These are phyloP conservation scores for Pedionomus torquatus DNA, from an alignment of 2,113 vertebrate genomes.

Conservation along the genomic window DNA sequence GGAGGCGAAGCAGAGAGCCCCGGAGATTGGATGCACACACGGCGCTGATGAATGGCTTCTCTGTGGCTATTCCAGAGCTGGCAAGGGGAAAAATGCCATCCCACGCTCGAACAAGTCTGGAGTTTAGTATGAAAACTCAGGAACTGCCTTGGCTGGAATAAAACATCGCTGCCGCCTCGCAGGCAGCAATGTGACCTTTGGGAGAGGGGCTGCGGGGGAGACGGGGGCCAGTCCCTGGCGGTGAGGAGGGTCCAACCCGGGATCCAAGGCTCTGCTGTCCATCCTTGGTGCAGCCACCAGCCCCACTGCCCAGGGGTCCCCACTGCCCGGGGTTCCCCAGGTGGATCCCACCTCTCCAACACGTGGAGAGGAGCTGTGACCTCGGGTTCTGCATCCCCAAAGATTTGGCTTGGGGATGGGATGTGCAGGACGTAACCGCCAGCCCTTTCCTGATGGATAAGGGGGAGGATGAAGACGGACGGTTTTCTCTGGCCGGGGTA, in stretches of 20 bases:
- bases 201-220: neutral
- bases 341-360: neutral
- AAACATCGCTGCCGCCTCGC: neutral
- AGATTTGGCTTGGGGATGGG: neutral
- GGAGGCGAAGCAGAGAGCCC: constrained; percentile 18
- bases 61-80: neutral
- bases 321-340: neutral
- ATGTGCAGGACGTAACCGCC: fast-evolving
- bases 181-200: neutral
- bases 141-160: neutral
- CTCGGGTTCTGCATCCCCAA: neutral
- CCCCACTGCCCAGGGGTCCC: neutral
- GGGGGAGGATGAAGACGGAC: neutral
- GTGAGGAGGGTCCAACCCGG: neutral
- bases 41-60: constrained; percentile 17
- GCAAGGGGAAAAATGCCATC: constrained; percentile 38
- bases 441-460: neutral
- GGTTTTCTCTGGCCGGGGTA: neutral
- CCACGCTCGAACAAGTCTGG: neutral
- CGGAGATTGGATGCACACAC: constrained; percentile 5
- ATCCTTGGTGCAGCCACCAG: fast-evolving
- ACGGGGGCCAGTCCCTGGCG: neutral
- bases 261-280: neutral
- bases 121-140: neutral
- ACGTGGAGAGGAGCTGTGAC: fast-evolving